Conservation (phyloP, 2,797 vertebrate species). For the Parauchenoglanis punctatus region DNA sequence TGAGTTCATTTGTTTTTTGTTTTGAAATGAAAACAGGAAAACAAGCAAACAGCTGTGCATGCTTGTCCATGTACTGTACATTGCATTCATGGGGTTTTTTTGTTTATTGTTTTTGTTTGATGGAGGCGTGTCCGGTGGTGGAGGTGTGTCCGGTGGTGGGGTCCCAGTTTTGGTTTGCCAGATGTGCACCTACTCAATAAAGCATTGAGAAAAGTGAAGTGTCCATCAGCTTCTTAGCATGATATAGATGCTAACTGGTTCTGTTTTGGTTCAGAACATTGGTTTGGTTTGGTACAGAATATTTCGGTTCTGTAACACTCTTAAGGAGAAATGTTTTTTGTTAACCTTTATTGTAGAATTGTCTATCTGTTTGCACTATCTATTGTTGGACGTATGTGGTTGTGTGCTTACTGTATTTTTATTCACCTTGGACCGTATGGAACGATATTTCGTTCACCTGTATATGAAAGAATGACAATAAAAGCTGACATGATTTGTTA, state of each 20-base stretch:
- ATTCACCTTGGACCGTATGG: no score
- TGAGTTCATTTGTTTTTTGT: neutral
- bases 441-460: no score
- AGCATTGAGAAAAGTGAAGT: conserved; percentile 4
- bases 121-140: neutral
- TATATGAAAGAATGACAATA: no score
- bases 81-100: neutral
- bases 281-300: no score
- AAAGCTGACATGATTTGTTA: neutral
- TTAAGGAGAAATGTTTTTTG: conserved; percentile 13
- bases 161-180: conserved; percentile 39
- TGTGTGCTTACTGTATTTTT: no score
- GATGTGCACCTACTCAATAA: conserved; percentile 34
- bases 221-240: neutral
- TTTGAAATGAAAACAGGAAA: neutral
- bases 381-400: no score
- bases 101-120: neutral
- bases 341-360: neutral
- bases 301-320: neutral
- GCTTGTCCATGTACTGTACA: neutral
- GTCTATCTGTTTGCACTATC: no score
- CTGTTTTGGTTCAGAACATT: neutral
- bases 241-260: neutral
- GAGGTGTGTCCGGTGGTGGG: neutral
- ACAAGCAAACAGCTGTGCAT: neutral